Percentiles rank a stretch among this genome's conserved stretches.
These are phyloP conservation scores for Caenorhabditis sp. DNA, from an alignment of 2,888 invertebrate genomes.

Conservation along the genomic window DNA sequence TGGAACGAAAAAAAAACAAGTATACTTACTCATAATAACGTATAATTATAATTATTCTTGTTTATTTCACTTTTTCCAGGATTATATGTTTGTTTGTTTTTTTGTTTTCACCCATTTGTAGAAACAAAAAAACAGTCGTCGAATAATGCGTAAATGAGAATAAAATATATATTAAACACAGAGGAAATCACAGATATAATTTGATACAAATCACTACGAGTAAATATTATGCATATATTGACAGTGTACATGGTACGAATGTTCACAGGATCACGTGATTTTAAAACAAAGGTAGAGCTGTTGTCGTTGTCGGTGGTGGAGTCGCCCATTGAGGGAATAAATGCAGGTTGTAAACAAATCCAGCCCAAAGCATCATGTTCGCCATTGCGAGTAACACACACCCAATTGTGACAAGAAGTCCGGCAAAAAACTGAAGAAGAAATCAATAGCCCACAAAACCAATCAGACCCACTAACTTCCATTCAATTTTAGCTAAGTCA, in stretches of 20 bases:
- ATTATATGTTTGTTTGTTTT: not conserved
- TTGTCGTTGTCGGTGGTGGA: slow-evolving; percentile 5
- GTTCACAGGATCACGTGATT: too few relatives aligned
- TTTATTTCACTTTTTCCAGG: not conserved
- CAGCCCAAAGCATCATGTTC: slow-evolving; percentile 48
- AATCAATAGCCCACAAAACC: not conserved
- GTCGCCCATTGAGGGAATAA: slow-evolving; percentile 54
- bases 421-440: slow-evolving; percentile 41
- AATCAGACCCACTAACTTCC: too few relatives aligned
- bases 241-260: not conserved
- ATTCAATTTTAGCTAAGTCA: too few relatives aligned
- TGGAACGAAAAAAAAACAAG: not conserved
- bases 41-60: not conserved
- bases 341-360: slow-evolving; percentile 45
- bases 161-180: not conserved
- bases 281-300: not conserved
- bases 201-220: not conserved
- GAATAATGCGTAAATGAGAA: not conserved
- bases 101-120: not conserved
- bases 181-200: slow-evolving; percentile 3
- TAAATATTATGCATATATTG: not conserved
- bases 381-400: slow-evolving; percentile 42
- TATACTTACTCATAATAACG: not conserved
- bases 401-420: slow-evolving; percentile 49
- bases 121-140: not conserved